phyloP scores from a whole-genome alignment of 35 echinoderm and acorn worm species.

The Strongylocentrotus purpuratus region DNA sequence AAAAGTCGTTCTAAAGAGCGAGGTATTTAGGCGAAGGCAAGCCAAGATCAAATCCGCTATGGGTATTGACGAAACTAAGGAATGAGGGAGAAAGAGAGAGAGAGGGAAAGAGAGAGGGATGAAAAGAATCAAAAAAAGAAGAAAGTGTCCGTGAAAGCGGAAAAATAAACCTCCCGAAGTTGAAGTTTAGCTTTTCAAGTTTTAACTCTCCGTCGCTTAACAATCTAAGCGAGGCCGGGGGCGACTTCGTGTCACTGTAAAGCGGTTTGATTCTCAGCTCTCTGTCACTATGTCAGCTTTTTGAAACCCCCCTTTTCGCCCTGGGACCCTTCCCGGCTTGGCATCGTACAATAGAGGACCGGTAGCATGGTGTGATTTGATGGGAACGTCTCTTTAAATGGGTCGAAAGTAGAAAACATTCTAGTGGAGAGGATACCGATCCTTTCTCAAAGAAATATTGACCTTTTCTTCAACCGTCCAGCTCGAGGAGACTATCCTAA shows the following conservation, averaged over 20 bases:
- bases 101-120: neutral
- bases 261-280: slow-evolving; percentile 41
- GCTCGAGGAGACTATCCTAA: neutral
- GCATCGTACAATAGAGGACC: neutral
- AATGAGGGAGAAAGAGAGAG: neutral
- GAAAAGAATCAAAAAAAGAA: neutral
- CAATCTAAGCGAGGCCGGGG: slow-evolving; percentile 25
- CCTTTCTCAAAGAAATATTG: neutral
- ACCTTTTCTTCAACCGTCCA: neutral
- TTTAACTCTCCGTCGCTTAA: slow-evolving; percentile 33
- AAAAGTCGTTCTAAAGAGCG: slow-evolving; percentile 45
- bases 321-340: slow-evolving; percentile 24
- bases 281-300: slow-evolving; percentile 38
- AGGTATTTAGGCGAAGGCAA: slow-evolving; percentile 35
- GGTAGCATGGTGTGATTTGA: neutral
- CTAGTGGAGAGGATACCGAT: neutral
- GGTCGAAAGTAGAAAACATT: neutral
- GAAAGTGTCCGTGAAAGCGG: neutral
- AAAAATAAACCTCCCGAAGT: neutral
- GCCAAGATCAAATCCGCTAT: slow-evolving; percentile 45
- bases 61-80: slow-evolving; percentile 23
- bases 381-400: neutral
- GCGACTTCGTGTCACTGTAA: slow-evolving; percentile 46
- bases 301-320: neutral
- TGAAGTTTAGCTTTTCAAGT: slow-evolving; percentile 46